Evolutionary conservation across 1,140 invertebrate genomes (phyloP).

Genomic region (Halyomorpha halys): DNA sequence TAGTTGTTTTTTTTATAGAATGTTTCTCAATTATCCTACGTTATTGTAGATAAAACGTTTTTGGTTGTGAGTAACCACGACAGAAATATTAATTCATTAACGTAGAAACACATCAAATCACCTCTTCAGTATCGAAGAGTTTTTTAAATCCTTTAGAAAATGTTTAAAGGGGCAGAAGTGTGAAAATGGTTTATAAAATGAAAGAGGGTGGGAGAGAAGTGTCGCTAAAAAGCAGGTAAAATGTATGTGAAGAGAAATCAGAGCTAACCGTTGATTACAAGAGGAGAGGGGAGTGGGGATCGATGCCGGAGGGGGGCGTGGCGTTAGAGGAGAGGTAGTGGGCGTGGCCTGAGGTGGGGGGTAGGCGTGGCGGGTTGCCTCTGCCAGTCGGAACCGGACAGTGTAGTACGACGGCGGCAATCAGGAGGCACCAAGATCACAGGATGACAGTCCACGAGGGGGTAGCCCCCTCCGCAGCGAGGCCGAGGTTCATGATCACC

Average conservation of each 20-base stretch:
- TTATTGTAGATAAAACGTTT: too few relatives aligned
- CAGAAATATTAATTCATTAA: too few relatives aligned
- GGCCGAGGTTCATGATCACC: conserved; percentile 36
- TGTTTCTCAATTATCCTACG: too few relatives aligned
- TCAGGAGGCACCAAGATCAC: not conserved
- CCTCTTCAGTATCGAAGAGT: too few relatives aligned
- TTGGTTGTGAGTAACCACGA: too few relatives aligned
- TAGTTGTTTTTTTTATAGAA: too few relatives aligned
- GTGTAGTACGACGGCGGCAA: conserved; percentile 16
- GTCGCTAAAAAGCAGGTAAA: conserved; percentile 16
- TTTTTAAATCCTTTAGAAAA: not conserved
- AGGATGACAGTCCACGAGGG: conserved; percentile 32
- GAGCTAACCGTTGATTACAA: conserved; percentile 19
- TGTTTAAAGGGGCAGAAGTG: not conserved
- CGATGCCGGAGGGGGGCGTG: conserved; percentile 18
- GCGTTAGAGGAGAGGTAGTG: not conserved
- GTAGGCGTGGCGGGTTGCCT: not conserved
- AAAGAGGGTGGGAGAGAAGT: not conserved
- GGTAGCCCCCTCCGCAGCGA: conserved; percentile 28
- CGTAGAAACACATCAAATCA: too few relatives aligned
- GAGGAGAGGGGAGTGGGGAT: not conserved
- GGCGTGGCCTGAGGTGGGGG: not conserved
- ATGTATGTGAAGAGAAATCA: conserved; percentile 17
- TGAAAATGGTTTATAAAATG: conserved; percentile 11
- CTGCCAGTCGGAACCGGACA: not conserved